These are phyloP conservation scores for Griposia aprilina DNA, from an alignment of 2,888 invertebrate genomes.

Conservation along the genomic window DNA sequence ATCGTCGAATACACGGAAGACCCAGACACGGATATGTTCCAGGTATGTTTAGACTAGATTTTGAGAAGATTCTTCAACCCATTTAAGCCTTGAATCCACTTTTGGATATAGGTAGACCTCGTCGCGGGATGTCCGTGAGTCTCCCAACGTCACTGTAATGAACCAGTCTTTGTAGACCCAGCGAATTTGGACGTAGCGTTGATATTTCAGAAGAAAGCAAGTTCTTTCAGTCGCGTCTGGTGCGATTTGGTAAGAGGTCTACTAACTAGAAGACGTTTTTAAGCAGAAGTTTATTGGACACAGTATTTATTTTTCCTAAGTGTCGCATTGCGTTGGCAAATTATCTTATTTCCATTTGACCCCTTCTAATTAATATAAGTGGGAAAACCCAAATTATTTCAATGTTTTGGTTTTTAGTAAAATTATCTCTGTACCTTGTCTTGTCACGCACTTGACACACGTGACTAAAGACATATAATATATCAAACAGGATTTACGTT, in stretches of 20 bases:
- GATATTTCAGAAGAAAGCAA: not conserved
- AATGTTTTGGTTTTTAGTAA: conserved; percentile 6
- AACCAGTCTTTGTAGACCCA: not conserved
- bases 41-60: conserved; percentile 91
- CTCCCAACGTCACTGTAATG: not conserved
- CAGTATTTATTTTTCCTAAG: conserved; percentile 10
- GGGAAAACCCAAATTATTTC: conserved; percentile 26
- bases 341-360: conserved; percentile 46
- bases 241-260: not conserved
- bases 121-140: too few species aligned
- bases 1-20: conserved; percentile 99
- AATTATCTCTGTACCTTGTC: conserved; percentile 28
- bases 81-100: not conserved
- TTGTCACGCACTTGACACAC: conserved; percentile 44
- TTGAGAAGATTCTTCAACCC: not conserved
- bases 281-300: conserved; percentile 1
- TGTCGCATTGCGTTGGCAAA: conserved; percentile 14
- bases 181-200: not conserved
- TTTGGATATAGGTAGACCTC: not conserved
- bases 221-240: not conserved
- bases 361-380: conserved; percentile 37
- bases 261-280: not conserved
- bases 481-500: conserved; percentile 60
- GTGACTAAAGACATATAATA: conserved; percentile 62
- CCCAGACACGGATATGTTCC: conserved; percentile 99